Evolutionary conservation across 2,797 vertebrate genomes (phyloP), one percentile per base, ranked within the genome.

Genomic region (Dipus sagitta): DNA sequence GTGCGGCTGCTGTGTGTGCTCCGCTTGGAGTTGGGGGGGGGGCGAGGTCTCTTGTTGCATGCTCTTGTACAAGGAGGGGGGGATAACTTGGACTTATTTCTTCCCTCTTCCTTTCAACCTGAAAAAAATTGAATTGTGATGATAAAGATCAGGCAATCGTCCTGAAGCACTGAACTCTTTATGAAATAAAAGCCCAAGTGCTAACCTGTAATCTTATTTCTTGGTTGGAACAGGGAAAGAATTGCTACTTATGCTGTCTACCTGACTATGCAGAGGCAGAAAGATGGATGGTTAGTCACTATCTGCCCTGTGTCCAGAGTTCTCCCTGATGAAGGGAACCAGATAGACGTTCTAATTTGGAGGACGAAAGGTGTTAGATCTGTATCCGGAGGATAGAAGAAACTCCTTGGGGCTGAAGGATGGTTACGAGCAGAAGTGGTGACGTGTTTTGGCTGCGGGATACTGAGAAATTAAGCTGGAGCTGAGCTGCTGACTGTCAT

Each of bases 91-190:
- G 86, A 95, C 34, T 34, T 79, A 23, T 80, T 90, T 83, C 86
- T 90, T 90, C 76, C 86, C 87, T 86, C 82, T 86, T 78, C 47
- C 18, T n/a, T 68, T 83, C 64, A 88, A 86, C 72, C 93, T 93
- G 88, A 90, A 90, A 70, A 54, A 72, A 91, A 97, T 90, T 83
- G 93, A 90, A 90, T 96, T 90, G 92, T 65, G 76, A 67, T 83
- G 93, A 97, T 97, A 94, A 90, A 86, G 77, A 96, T 95, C 88
- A 79, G 67, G 91, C 92, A 84, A 91, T 90, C 88, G 90, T 76
- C 75, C 88, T 87, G 93, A 95, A 92, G 88, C 74, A 58, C 70
- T 58, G 74, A 87, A 85, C 64, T 92, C 88, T 92, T 95, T 76
- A 84, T 81, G 86, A 96, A 96, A 92, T 95, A 92, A 94, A 71